These are phyloP conservation scores for Abramis brama DNA, from an alignment of 2,113 vertebrate species.

Conservation along the genomic window DNA sequence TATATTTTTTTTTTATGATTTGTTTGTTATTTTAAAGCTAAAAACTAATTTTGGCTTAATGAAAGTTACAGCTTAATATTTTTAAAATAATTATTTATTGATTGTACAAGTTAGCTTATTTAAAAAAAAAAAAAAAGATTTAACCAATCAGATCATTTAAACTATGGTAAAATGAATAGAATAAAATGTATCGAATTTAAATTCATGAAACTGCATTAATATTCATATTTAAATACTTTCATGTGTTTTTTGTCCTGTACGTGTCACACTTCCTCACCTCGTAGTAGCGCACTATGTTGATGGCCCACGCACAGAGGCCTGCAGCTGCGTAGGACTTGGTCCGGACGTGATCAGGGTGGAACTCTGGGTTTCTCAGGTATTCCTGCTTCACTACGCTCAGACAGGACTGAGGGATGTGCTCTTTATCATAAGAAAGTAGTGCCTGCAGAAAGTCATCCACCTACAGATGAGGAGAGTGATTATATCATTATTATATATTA, in stretches of 20 bases:
- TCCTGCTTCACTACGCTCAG: constrained; percentile 82
- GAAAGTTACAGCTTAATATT: too few species aligned
- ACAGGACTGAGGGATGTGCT: constrained; percentile 83
- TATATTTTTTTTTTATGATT: too few species aligned
- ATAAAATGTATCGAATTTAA: not conserved
- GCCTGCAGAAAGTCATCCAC: constrained; percentile 84
- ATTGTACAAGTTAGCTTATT: too few species aligned
- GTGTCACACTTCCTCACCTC: constrained; percentile 70
- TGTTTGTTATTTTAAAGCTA: too few species aligned
- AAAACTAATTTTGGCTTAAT: too few species aligned
- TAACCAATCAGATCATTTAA: too few species aligned
- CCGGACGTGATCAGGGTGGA: constrained; percentile 79
- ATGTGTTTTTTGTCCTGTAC: not conserved
- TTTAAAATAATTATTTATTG: too few species aligned
- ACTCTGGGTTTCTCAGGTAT: constrained; percentile 81
- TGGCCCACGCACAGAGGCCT: constrained; percentile 84
- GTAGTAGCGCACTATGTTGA: constrained; percentile 83
- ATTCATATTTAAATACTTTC: not conserved
- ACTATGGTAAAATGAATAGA: not conserved
- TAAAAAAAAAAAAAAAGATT: too few species aligned
- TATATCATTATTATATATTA: not conserved
- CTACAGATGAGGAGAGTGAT: constrained; percentile 56
- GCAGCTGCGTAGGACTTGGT: constrained; percentile 85
- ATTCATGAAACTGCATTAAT: not conserved
- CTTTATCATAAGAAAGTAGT: constrained; percentile 82